phyloP scores from a whole-genome alignment of 2,888 invertebrate species.

The Caenorhabditis wallacei region DNA sequence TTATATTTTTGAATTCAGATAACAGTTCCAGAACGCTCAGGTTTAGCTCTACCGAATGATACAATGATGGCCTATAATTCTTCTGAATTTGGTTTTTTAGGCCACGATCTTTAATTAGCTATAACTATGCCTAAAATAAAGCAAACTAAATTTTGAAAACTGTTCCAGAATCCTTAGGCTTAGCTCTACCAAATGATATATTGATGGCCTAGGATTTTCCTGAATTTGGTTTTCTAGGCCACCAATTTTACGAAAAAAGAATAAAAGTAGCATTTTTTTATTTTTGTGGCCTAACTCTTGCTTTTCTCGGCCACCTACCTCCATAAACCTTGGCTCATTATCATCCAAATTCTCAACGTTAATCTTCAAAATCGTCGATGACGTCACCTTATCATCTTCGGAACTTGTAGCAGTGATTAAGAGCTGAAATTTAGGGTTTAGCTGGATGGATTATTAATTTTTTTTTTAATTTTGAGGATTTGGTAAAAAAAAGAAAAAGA shows the following conservation, averaged over 20 bases:
- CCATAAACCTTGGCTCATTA: constrained; percentile 50
- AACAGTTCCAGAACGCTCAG: background rate
- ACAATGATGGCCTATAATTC: background rate
- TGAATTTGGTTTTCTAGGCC: background rate
- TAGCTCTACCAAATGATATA: too few relatives aligned
- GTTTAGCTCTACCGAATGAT: too few relatives aligned
- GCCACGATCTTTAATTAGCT: background rate
- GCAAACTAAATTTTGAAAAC: background rate
- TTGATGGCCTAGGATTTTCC: background rate
- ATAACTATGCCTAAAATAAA: background rate
- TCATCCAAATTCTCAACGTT: constrained; percentile 56
- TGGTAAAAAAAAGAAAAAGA: constrained; percentile 7
- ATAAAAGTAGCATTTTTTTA: too few relatives aligned
- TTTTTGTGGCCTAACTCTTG: background rate
- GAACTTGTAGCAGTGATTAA: constrained; percentile 47
- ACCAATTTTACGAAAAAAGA: background rate
- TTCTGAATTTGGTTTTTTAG: background rate
- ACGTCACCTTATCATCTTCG: constrained; percentile 26
- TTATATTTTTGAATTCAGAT: background rate
- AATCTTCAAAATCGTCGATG: constrained; percentile 47
- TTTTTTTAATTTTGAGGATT: background rate
- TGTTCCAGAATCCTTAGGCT: background rate
- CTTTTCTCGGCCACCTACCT: constrained; percentile 15
- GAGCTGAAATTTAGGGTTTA: constrained; percentile 36
- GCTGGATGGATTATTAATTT: background rate